Percentiles rank a stretch among this genome's conserved stretches.
Evolutionary conservation across 2,113 vertebrate species (phyloP).

Genomic region (Atractosteus spatula): DNA sequence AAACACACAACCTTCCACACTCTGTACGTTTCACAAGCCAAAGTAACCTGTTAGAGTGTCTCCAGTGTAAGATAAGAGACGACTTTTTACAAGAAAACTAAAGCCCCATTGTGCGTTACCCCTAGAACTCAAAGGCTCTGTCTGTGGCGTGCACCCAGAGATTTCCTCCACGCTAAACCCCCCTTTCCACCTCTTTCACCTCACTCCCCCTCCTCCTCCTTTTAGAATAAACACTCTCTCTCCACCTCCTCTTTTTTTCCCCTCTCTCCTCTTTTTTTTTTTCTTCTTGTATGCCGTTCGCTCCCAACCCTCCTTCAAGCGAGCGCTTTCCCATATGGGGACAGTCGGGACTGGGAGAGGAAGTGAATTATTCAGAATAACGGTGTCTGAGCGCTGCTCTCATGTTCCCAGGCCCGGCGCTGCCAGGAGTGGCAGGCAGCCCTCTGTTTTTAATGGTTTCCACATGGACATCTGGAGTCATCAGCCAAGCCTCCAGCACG

Average conservation of each 20-base stretch:
- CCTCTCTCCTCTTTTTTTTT: slow-evolving; percentile 11
- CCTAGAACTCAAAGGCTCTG: not conserved
- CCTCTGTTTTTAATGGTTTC: slow-evolving; percentile 77
- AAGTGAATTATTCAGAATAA: slow-evolving; percentile 66
- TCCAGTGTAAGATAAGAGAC: too few species aligned
- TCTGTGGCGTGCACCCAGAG: not conserved
- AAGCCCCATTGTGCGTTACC: too few species aligned
- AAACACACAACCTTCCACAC: too few species aligned
- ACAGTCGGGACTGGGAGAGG: slow-evolving; percentile 36
- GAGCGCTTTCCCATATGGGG: slow-evolving; percentile 44
- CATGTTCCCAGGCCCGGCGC: slow-evolving; percentile 70
- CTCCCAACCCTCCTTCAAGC: slow-evolving; percentile 22
- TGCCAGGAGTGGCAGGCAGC: slow-evolving; percentile 48
- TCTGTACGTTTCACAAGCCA: too few species aligned
- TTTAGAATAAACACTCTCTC: slow-evolving; percentile 12
- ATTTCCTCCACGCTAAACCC: not conserved
- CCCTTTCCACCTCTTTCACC: not conserved
- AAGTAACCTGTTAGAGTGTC: too few species aligned
- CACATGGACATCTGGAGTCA: slow-evolving; percentile 77
- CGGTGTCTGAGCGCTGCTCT: slow-evolving; percentile 54
- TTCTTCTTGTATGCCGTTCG: slow-evolving; percentile 23
- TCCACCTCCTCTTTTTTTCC: not conserved
- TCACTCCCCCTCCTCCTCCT: not conserved
- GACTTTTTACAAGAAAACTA: too few species aligned
- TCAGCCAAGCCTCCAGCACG: slow-evolving; percentile 75